Base-by-base conservation (phyloP, 1,140 invertebrate species). In the Globodera ellingtonae region DNA sequence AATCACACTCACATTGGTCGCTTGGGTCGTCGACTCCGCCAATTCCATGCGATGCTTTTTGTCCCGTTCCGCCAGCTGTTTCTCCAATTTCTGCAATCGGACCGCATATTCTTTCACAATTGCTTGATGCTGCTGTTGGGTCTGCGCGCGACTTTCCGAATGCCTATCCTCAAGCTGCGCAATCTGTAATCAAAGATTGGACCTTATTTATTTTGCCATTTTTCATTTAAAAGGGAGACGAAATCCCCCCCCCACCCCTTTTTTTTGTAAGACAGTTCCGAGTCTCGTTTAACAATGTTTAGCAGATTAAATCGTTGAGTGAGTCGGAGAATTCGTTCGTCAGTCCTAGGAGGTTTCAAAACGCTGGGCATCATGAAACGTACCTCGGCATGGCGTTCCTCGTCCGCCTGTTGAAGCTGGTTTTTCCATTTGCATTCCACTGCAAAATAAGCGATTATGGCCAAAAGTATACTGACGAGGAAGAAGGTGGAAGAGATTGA, bases 381-480 rank as follows among this genome's bases (percentile, higher is more conserved):
- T 3, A 77, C 75, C 48, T 77, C 62, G 15, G 35, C 21, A 24
- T 50, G 65, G 21, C 67, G 62, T 9, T 67, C 18, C 21, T 77
- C 75, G 13, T 70, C 21, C 6, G 9, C 59, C 18, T 24, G 48
- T 13, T 66, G 52, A 46, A 77, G n/a, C n/a, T 50, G 46, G 0
- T 69, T 24, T 50, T 67, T 77, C 75, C 75, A 77, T 9, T 67
- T 67, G 56, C 56, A 48, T 2, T 77, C 75, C 44, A 77, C 75
- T 77, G 48, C 75, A 77, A 77, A 77, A 65, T n/a, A 70, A 47
- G 18, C 35, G 46, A 77, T 9, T 62, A 77, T 77, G 48, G 69
- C 46, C 67, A 77, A 77, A 44, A 67, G 24, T 18, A 50, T 65
- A 48, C 65, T 62, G 67, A 35, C 8, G 8, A 76, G 21, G 47